These are phyloP conservation scores for Rissa tridactyla DNA, from an alignment of 2,113 vertebrate genomes.

Conservation along the genomic window DNA sequence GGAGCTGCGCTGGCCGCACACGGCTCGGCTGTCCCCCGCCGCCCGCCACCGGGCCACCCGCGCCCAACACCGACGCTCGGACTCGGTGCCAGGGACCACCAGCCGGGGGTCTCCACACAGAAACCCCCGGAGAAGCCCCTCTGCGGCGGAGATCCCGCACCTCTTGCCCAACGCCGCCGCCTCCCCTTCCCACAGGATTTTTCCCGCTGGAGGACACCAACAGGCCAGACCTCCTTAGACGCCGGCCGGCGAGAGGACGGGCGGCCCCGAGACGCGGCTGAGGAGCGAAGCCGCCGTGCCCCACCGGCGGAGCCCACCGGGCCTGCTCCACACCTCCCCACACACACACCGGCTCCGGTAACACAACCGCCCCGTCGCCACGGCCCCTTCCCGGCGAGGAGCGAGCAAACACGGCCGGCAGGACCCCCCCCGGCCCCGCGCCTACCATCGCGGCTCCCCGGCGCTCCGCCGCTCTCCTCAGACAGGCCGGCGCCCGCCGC, in stretches of 20 bases:
- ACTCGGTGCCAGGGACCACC: accelerated
- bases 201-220: accelerated
- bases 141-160: not conserved
- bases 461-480: not conserved
- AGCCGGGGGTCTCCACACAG: not conserved
- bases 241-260: not conserved
- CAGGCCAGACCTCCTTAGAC: accelerated
- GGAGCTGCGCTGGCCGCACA: accelerated
- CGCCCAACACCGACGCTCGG: accelerated
- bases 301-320: not conserved
- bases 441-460: not conserved
- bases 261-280: not conserved
- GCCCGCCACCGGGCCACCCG: accelerated
- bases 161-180: not conserved
- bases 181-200: accelerated
- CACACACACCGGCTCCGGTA: not conserved
- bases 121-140: not conserved
- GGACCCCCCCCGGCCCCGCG: not conserved
- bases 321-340: not conserved
- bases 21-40: accelerated
- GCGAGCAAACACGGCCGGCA: not conserved
- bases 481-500: not conserved
- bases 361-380: not conserved
- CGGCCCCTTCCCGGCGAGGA: not conserved
- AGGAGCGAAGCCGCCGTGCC: not conserved